phyloP scores from a whole-genome alignment of 2,888 invertebrate species.

The Hydrotaea diabolus region DNA sequence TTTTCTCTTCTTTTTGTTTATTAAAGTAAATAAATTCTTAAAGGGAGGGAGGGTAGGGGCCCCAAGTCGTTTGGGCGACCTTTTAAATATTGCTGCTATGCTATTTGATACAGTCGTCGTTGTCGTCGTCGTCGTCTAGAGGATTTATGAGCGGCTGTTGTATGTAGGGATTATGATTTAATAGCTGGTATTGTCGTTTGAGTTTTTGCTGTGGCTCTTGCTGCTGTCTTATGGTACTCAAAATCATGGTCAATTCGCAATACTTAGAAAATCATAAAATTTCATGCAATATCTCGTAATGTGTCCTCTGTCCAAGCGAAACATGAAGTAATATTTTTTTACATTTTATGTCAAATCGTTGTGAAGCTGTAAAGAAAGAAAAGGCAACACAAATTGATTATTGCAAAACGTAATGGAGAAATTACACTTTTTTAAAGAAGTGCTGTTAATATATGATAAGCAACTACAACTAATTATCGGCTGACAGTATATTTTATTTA shows the following conservation, averaged over 20 bases:
- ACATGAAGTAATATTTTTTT: background rate
- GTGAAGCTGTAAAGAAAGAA: background rate
- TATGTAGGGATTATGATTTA: conserved; percentile 63
- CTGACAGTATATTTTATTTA: no score
- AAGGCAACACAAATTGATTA: background rate
- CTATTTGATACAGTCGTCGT: conserved; percentile 60
- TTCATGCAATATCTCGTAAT: background rate
- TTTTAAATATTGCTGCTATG: conserved; percentile 23
- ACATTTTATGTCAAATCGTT: conserved; percentile 10
- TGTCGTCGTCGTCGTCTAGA: conserved; percentile 38
- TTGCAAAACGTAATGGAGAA: no score
- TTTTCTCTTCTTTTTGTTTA: conserved; percentile 30
- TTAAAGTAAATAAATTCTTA: conserved; percentile 12
- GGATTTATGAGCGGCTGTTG: conserved; percentile 54
- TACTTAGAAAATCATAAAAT: conserved; percentile 30
- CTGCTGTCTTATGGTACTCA: conserved; percentile 49
- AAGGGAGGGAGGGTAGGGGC: background rate
- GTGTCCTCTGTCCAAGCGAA: background rate
- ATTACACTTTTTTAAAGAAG: no score
- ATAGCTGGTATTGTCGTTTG: conserved; percentile 29
- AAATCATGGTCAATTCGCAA: conserved; percentile 59
- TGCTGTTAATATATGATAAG: no score
- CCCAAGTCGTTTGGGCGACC: background rate
- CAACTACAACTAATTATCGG: no score
- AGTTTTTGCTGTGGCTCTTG: conserved; percentile 32